Evolutionary conservation across 2,797 vertebrate species (phyloP), one percentile per base, ranked within the genome.

Genomic region (Xerus rutilus): DNA sequence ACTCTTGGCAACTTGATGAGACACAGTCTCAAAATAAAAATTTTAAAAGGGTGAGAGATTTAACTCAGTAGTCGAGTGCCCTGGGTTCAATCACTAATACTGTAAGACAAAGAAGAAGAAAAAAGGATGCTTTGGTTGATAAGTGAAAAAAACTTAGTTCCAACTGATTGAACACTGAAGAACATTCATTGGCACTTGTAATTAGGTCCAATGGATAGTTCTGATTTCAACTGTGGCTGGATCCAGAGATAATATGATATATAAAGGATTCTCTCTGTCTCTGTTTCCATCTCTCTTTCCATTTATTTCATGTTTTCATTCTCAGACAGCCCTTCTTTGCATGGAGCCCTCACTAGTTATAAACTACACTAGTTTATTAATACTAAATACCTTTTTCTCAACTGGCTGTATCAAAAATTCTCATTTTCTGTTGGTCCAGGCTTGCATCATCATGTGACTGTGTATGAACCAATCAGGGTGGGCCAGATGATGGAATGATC

Each of bases 351-450:
- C 21, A 0, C 18, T 52, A 52, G 28, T 72, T 64, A 30, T 52
- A 92, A 83, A 30, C 13, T 76, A n/a, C 5, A 74, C 3, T 8
- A 69, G 28, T 72, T 87, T 92, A 79, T 92, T 82, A 79, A 93
- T 28, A 54, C 2, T 15, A 79, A 45, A 21, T 57, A 57, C 54
- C 7, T 57, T 65, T 84, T 89, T 57, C 70, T 35, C 39, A 96
- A 74, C 84, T 39, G 20, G 21, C 70, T 57, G 72, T 72, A 4
- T 54, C 5, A 74, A 32, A 90, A 67, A 17, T 67, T 57, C 35
- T 59, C 47, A 7, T 49, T 81, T 39, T 25, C 74, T 62, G 7
- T 52, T 20, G 85, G 28, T 28, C 15, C 49, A 67, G 20, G 14
- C 6, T 79, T 78, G 10, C 15, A 57, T 74, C 15, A 57, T 74